A percentile compares a stretch with the other conserved stretches of the same genome.
Conservation (phyloP, 2,797 vertebrate species). For the Pempheris klunzingeri region DNA sequence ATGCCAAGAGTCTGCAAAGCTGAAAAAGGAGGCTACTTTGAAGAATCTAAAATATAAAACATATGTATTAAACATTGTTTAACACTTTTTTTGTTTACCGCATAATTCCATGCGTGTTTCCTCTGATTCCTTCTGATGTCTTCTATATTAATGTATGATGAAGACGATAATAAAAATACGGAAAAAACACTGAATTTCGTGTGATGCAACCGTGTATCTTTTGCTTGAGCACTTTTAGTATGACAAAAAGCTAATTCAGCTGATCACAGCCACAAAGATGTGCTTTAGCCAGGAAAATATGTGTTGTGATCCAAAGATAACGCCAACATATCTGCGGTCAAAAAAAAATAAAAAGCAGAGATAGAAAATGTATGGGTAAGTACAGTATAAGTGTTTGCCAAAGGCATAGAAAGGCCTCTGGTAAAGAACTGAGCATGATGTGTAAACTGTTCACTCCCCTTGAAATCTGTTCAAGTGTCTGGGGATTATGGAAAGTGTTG, state of each 20-base stretch:
- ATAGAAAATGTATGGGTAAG: not conserved
- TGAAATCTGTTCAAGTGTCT: constrained; percentile 50
- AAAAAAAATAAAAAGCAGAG: not conserved
- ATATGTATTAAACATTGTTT: no score
- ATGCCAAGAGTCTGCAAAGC: no score
- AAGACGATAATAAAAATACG: no score
- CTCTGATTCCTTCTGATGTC: no score
- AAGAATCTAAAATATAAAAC: no score
- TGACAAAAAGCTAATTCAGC: not conserved
- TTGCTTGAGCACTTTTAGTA: not conserved
- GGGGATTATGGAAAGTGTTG: constrained; percentile 62
- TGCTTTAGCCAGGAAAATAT: not conserved
- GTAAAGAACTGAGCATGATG: constrained; percentile 34
- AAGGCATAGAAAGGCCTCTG: constrained; percentile 20
- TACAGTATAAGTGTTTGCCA: not conserved
- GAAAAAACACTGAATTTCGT: no score
- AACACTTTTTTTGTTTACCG: no score
- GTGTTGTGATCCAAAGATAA: not conserved
- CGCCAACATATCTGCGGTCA: not conserved
- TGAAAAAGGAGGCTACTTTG: no score
- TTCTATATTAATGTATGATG: no score
- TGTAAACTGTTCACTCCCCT: constrained; percentile 45
- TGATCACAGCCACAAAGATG: constrained; percentile 6
- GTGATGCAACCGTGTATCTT: not conserved
- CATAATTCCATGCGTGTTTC: no score